Conservation (phyloP, 1,140 invertebrate genomes). For the Nylanderia fulva region DNA sequence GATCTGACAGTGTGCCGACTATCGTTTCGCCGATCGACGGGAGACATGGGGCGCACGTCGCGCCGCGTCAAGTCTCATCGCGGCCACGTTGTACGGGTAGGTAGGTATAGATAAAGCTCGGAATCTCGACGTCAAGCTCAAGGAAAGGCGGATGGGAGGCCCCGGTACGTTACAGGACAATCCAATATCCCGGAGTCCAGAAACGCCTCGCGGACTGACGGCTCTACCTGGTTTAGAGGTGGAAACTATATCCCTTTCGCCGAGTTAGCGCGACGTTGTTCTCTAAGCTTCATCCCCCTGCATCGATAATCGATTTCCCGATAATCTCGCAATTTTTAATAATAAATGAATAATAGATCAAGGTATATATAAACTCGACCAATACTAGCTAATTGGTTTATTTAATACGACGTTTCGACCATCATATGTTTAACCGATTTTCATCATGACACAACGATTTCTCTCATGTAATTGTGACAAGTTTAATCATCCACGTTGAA, state of each 20-base stretch:
- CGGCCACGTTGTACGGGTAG: slow-evolving; percentile 49
- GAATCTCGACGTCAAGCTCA: slow-evolving; percentile 56
- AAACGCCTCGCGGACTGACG: slow-evolving; percentile 68
- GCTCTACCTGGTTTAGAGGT: slow-evolving; percentile 48
- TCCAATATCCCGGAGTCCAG: slow-evolving; percentile 72
- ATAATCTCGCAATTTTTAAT: not conserved
- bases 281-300: slow-evolving; percentile 48
- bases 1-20: slow-evolving; percentile 66
- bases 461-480: too few species aligned
- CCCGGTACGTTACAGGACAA: slow-evolving; percentile 74
- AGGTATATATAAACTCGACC: too few species aligned
- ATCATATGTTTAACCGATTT: too few species aligned
- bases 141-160: slow-evolving; percentile 54
- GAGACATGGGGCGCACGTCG: slow-evolving; percentile 55
- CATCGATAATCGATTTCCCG: slow-evolving; percentile 15
- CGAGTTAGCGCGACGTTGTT: slow-evolving; percentile 49
- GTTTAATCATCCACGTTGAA: too few species aligned
- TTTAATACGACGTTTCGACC: too few species aligned
- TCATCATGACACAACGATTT: too few species aligned
- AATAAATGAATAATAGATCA: too few species aligned
- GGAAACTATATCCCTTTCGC: slow-evolving; percentile 52
- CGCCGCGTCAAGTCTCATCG: slow-evolving; percentile 61
- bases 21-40: slow-evolving; percentile 47
- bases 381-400: too few species aligned
- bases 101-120: slow-evolving; percentile 56